Percentiles rank a stretch among this genome's conserved stretches.
Evolutionary conservation across 2,113 vertebrate genomes (phyloP).

Genomic region (Cheirogaleus medius): DNA sequence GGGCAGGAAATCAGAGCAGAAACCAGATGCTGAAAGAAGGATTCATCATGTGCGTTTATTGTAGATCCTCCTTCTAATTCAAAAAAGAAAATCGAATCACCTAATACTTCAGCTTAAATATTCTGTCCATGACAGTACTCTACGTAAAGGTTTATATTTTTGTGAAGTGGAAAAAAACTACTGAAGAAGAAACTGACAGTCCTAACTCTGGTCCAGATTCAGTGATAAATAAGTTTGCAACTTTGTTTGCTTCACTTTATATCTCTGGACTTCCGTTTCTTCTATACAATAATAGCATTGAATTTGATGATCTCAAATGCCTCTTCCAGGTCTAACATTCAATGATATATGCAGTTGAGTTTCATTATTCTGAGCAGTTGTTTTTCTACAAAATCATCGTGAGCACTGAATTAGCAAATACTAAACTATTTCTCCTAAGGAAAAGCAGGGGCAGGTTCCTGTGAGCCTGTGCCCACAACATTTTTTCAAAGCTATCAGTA

Average conservation of each 20-base stretch:
- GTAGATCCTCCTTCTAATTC: not conserved
- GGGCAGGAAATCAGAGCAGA: not conserved
- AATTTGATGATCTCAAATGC: not conserved
- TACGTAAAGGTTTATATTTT: not conserved
- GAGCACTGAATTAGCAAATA: conserved; percentile 11
- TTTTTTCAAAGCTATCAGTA: not conserved
- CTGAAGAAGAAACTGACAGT: not conserved
- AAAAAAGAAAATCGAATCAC: not conserved
- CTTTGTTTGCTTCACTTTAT: not conserved
- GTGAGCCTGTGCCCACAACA: not conserved
- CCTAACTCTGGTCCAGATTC: not conserved
- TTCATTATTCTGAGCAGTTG: not conserved
- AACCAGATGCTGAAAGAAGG: not conserved
- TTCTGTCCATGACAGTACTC: not conserved
- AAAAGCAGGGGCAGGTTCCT: not conserved
- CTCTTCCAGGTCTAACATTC: not conserved
- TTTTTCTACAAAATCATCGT: not conserved
- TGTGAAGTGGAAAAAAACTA: not conserved
- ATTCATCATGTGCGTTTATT: not conserved
- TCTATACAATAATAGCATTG: not conserved
- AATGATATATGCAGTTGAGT: not conserved
- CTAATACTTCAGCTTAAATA: not conserved
- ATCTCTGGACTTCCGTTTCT: not conserved
- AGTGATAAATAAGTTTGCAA: not conserved
- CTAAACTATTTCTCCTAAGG: not conserved